Percentiles rank a stretch among this genome's conserved stretches.
Evolutionary conservation across 2,797 vertebrate species (phyloP).

Genomic region (Tympanoctomys barrerae): DNA sequence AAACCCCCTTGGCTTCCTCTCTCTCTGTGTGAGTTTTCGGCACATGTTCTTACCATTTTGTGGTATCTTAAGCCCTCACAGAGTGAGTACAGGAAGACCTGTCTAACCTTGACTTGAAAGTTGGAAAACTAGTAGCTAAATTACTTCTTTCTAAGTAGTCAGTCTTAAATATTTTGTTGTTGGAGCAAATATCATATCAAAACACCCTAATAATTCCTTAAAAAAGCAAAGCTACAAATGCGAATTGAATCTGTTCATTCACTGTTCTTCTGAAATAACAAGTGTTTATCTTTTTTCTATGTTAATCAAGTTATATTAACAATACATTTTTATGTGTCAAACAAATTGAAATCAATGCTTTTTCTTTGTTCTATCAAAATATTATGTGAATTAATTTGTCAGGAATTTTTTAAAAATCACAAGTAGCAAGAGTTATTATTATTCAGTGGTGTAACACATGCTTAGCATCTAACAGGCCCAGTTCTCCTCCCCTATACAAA

Average conservation of each 20-base stretch:
- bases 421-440: background rate
- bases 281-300: background rate
- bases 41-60: background rate
- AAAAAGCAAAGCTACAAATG: background rate
- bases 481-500: background rate
- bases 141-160: background rate
- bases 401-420: background rate
- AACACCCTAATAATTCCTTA: background rate
- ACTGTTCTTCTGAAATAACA: background rate
- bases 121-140: background rate
- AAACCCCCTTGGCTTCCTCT: background rate
- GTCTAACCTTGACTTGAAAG: background rate
- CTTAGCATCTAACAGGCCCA: background rate
- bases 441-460: background rate
- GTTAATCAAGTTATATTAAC: background rate
- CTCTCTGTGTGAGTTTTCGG: background rate
- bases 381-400: background rate
- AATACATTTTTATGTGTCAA: background rate
- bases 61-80: background rate
- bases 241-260: background rate
- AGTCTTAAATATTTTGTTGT: background rate
- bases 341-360: background rate
- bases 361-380: slow-evolving; percentile 22
- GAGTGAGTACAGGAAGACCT: background rate
- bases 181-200: background rate